A percentile compares a stretch with the other conserved stretches of the same genome.
These are phyloP conservation scores for Aphodius granarius DNA, from an alignment of 2,888 invertebrate species.

Conservation along the genomic window DNA sequence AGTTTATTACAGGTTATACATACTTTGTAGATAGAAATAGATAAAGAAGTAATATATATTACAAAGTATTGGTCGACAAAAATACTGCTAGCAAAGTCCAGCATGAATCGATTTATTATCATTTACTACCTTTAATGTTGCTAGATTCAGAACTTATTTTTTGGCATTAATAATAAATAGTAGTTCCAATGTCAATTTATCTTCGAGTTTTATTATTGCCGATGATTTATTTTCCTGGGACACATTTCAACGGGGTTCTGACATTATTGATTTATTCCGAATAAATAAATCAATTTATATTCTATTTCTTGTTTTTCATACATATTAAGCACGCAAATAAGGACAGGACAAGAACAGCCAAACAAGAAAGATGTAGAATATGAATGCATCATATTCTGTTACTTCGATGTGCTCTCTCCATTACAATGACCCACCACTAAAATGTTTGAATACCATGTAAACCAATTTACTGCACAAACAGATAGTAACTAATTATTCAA, in stretches of 20 bases:
- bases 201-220: constrained; percentile 49
- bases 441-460: no score
- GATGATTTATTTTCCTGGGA: constrained; percentile 11
- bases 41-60: not conserved
- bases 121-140: constrained; percentile 49
- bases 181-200: constrained; percentile 44
- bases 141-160: constrained; percentile 47
- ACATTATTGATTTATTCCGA: not conserved
- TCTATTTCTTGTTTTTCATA: not conserved
- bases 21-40: not conserved
- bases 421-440: no score
- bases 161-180: constrained; percentile 48
- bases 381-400: no score
- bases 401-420: no score
- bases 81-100: not conserved
- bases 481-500: no score
- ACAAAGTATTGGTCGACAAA: not conserved
- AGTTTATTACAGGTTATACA: no score
- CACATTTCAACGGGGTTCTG: not conserved
- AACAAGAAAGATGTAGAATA: no score
- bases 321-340: no score
- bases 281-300: not conserved
- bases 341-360: no score
- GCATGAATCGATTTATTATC: constrained; percentile 43
- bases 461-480: no score